A percentile compares a stretch with the other conserved stretches of the same genome.
Evolutionary conservation across 2,888 invertebrate species (phyloP).

Genomic region (Gryllus longicercus): DNA sequence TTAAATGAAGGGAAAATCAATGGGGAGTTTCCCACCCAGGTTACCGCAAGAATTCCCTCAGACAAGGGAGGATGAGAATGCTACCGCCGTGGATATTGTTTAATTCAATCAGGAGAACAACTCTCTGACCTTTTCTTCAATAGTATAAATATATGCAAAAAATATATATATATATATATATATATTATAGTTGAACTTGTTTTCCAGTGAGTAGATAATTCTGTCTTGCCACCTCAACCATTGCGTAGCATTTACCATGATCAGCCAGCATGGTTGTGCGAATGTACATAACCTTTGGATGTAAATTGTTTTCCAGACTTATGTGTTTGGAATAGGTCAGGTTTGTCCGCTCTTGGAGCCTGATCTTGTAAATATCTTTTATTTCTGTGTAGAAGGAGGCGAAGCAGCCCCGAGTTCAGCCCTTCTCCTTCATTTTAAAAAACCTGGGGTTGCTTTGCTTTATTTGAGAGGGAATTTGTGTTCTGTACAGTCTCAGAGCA

Average conservation of each 20-base stretch:
- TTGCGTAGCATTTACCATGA: not conserved
- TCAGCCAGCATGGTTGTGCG: conserved; percentile 25
- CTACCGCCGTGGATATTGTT: conserved; percentile 3
- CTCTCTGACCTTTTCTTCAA: not conserved
- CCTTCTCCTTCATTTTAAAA: not conserved
- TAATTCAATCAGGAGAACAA: not conserved
- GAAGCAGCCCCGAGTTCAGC: not conserved
- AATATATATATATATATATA: conserved; percentile 1
- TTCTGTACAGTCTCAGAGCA: conserved; percentile 19
- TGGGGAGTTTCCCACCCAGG: conserved; percentile 9
- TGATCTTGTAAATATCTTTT: conserved; percentile 32
- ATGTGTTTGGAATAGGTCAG: conserved; percentile 27
- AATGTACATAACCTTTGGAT: conserved; percentile 35
- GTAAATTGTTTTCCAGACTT: conserved; percentile 34
- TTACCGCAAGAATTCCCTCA: conserved; percentile 8
- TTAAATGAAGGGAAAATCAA: not conserved
- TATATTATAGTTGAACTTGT: not conserved
- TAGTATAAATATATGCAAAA: not conserved
- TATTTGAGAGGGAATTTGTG: not conserved
- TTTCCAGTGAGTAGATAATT: conserved; percentile 4
- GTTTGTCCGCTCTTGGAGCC: conserved; percentile 21
- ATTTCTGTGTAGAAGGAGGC: conserved; percentile 31
- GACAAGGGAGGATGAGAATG: conserved; percentile 22
- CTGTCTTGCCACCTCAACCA: conserved; percentile 20
- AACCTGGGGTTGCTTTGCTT: not conserved